Percentiles rank a stretch among this genome's conserved stretches.
These are phyloP conservation scores for Xanthostigma xanthostigma DNA, from an alignment of 2,888 invertebrate genomes.

Conservation along the genomic window DNA sequence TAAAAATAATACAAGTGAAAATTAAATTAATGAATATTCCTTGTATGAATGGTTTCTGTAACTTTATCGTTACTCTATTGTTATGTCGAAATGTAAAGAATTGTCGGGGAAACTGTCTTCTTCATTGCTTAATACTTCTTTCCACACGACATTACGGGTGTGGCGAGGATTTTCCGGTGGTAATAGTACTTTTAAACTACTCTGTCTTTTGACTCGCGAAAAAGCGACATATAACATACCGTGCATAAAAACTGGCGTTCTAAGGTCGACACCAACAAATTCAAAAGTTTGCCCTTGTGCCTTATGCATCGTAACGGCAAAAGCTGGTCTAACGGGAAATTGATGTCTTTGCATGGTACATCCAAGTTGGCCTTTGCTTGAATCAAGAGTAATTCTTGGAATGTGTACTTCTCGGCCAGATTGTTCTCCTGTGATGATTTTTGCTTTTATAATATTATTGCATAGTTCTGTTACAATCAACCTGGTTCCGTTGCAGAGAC, in stretches of 20 bases:
- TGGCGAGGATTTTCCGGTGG: not conserved
- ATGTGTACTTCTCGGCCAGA: not conserved
- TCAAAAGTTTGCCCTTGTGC: not conserved
- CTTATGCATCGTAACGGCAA: not conserved
- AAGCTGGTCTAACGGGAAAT: slow-evolving; percentile 7
- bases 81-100: too few species aligned
- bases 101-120: too few species aligned
- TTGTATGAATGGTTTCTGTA: too few species aligned
- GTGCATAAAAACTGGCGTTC: slow-evolving; percentile 11
- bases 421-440: slow-evolving; percentile 1
- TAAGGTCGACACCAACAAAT: slow-evolving; percentile 8
- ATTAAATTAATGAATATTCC: too few species aligned
- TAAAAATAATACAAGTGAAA: too few species aligned
- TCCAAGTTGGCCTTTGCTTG: slow-evolving; percentile 10
- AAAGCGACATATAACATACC: slow-evolving; percentile 6
- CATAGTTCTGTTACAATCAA: slow-evolving; percentile 12
- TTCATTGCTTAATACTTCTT: not conserved
- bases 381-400: not conserved
- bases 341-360: slow-evolving; percentile 11
- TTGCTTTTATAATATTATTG: slow-evolving; percentile 12
- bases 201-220: not conserved
- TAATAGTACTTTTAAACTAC: not conserved
- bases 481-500: slow-evolving; percentile 12
- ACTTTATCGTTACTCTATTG: too few species aligned
- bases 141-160: not conserved